A percentile compares a stretch with the other conserved stretches of the same genome.
phyloP scores from a whole-genome alignment of 2,797 vertebrate genomes.

The Trachurus trachurus region DNA sequence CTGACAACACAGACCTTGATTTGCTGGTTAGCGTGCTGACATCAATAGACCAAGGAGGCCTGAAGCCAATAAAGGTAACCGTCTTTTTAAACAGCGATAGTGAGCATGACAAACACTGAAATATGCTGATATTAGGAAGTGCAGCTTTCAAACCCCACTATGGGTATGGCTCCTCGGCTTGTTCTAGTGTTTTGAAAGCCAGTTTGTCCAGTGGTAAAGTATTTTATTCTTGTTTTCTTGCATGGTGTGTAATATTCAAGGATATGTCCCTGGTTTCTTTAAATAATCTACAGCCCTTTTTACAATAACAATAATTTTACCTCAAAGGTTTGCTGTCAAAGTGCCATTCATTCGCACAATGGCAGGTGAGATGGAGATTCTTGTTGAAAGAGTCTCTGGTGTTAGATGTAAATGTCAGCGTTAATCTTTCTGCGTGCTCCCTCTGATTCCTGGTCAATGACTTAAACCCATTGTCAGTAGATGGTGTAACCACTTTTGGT shows the following conservation, averaged over 20 bases:
- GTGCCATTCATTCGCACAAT: neutral
- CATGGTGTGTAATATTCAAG: neutral
- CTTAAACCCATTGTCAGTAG: neutral
- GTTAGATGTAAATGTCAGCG: neutral
- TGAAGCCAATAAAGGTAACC: too few relatives aligned
- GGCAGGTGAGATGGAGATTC: neutral
- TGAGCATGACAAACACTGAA: neutral
- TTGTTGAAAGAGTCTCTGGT: neutral
- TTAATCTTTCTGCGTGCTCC: neutral
- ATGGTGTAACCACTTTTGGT: neutral
- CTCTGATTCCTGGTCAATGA: neutral
- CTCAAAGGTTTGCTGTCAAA: too few relatives aligned
- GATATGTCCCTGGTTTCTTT: neutral
- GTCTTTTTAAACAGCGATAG: too few relatives aligned
- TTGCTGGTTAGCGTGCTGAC: too few relatives aligned
- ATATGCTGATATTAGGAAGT: neutral
- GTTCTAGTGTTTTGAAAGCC: neutral
- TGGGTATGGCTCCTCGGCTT: neutral
- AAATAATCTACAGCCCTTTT: neutral
- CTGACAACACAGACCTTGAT: too few relatives aligned
- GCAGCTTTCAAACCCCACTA: neutral
- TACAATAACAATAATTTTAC: neutral
- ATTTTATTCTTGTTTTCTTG: neutral
- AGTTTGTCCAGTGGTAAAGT: too few relatives aligned
- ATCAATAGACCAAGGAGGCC: too few relatives aligned